Conservation (phyloP, 2,888 invertebrate species). For the Zonitis immaculata region DNA sequence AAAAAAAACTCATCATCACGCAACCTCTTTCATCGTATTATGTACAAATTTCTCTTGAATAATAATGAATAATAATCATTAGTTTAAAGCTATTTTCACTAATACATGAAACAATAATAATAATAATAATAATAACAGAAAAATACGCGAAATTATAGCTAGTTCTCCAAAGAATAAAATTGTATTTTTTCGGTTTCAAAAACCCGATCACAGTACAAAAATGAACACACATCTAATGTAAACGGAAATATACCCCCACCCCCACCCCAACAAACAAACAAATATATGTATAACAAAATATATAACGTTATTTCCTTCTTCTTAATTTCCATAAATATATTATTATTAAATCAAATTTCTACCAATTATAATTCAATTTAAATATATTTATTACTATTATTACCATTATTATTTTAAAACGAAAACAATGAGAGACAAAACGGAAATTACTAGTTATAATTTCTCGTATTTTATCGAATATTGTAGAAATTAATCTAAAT, state of each 20-base stretch:
- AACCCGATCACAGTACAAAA: neutral
- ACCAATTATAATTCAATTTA: neutral
- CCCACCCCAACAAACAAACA: neutral
- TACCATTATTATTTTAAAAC: too few species aligned
- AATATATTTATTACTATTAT: too few species aligned
- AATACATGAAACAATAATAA: slow-evolving; percentile 21
- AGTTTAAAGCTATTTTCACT: slow-evolving; percentile 40
- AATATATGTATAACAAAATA: neutral
- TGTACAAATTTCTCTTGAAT: slow-evolving; percentile 30
- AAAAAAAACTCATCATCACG: slow-evolving; percentile 26
- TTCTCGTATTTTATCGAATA: slow-evolving; percentile 11
- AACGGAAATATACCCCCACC: too few species aligned
- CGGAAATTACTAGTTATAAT: slow-evolving; percentile 7
- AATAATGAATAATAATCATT: too few species aligned
- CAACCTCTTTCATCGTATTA: slow-evolving; percentile 26
- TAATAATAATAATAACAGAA: neutral
- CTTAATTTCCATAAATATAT: neutral
- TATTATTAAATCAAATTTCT: neutral
- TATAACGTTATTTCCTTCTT: neutral
- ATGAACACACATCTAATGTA: neutral
- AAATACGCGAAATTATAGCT: slow-evolving; percentile 14
- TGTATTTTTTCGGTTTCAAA: neutral
- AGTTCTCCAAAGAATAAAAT: neutral
- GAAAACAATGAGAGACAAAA: neutral
- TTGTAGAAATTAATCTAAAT: slow-evolving; percentile 30